phyloP scores from a whole-genome alignment of 2,113 vertebrate species.

The Nothocercus nigrocapillus region DNA sequence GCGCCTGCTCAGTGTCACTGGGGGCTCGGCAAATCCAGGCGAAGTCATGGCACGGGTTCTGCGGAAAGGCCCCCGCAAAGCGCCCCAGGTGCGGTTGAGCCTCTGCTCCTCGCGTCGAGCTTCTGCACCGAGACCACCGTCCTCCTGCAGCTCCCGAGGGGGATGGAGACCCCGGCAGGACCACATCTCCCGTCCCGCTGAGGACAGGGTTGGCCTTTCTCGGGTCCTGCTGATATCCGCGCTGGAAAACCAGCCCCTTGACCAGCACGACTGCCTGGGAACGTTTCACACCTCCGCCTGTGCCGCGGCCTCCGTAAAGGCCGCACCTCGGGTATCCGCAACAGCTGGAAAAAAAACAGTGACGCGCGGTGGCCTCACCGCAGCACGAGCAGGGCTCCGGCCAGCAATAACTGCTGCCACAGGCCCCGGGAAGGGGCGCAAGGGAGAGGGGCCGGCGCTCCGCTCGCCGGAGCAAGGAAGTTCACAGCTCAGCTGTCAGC shows the following conservation, averaged over 20 bases:
- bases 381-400: background rate
- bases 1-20: background rate
- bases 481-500: conserved; percentile 60
- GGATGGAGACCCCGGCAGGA: background rate
- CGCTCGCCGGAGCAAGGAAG: conserved; percentile 48
- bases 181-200: rapidly evolving
- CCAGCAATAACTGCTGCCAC: background rate
- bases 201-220: background rate
- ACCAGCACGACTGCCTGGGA: background rate
- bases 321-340: background rate
- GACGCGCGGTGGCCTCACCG: no score
- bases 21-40: rapidly evolving
- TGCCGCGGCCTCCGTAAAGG: background rate
- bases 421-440: background rate
- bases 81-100: background rate
- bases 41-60: background rate
- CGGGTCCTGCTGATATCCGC: background rate
- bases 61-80: background rate
- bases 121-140: background rate
- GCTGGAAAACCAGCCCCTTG: background rate
- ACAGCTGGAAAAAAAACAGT: background rate
- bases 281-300: rapidly evolving
- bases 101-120: background rate
- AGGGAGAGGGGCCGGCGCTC: background rate
- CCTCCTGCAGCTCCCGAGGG: background rate